A percentile compares a stretch with the other conserved stretches of the same genome.
These are phyloP conservation scores for Campylomormyrus tamandua DNA, from an alignment of 2,113 vertebrate species.

Conservation along the genomic window DNA sequence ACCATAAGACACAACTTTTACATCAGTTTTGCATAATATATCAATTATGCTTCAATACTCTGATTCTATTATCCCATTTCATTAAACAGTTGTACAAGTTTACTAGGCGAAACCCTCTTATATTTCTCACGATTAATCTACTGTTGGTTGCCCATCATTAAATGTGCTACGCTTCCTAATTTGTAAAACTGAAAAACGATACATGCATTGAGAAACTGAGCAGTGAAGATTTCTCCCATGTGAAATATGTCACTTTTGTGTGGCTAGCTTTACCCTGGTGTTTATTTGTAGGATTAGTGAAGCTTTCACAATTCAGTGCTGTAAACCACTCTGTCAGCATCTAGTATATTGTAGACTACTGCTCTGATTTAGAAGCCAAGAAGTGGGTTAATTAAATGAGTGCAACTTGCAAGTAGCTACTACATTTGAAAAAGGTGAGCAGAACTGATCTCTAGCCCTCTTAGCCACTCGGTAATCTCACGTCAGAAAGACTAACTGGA, in stretches of 20 bases:
- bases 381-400: constrained; percentile 6
- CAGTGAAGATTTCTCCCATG: not conserved
- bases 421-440: not conserved
- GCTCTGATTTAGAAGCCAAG: not conserved
- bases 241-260: not conserved
- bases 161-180: not conserved
- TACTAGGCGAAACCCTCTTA: not conserved
- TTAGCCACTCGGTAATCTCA: not conserved
- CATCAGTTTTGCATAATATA: not conserved
- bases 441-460: not conserved
- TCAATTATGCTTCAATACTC: not conserved
- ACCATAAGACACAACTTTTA: not conserved
- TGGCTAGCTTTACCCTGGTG: not conserved
- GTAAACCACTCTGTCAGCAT: not conserved
- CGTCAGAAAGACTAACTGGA: constrained; percentile 4
- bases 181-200: not conserved
- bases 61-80: not conserved
- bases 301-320: not conserved
- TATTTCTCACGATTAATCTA: not conserved
- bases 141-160: not conserved
- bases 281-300: not conserved
- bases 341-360: not conserved
- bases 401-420: not conserved
- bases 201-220: not conserved
- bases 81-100: not conserved